Base-by-base conservation (phyloP, 1,140 invertebrate species). In the Helicoverpa armigera region DNA sequence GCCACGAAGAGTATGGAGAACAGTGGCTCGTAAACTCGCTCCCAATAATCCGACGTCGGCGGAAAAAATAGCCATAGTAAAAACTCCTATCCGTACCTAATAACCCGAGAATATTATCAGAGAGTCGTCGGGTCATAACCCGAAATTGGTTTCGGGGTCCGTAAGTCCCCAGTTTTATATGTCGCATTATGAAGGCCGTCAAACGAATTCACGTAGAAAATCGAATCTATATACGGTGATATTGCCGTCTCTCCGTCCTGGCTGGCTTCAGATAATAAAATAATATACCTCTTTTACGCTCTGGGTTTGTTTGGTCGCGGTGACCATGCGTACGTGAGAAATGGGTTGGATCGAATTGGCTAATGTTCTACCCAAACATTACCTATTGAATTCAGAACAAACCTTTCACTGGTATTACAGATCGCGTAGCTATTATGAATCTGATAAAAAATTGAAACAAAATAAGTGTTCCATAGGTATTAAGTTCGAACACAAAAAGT, bases 131-230 rank as follows among this genome's bases (percentile, higher is more conserved):
- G 91, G 93, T 94, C 92, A 95, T 95, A 94, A 95, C 94, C 92
- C 90, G 91, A 95, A 95, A 94, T 95, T 94, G 94, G 93, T 94
- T 94, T 94, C 89, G 92, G 93, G 94, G 94, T 94, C 94, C 92
- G 92, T 95, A 94, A 95, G 92, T 91, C 92, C 93, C 93, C 92
- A 91, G 92, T 95, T 95, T 95, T 95, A 95, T 95, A 95, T 95
- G 93, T 94, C 88, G 93, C 92, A 94, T 94, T 94, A 94, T 94
- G 93, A 94, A 93, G 92, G 92, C 93, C 93, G 93, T 95, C 93
- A 95, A 94, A 95, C 92, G 94, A 95, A 94, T 95, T 95, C 94
- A 95, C 94, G 94, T 95, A 95, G 94, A 95, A 95, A 95, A 95
- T 95, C 94, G 94, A 95, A 95, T 95, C 92, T 94, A 93, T 94